Conservation (phyloP, 2,797 vertebrate genomes). For the Poeciliopsis turneri region DNA sequence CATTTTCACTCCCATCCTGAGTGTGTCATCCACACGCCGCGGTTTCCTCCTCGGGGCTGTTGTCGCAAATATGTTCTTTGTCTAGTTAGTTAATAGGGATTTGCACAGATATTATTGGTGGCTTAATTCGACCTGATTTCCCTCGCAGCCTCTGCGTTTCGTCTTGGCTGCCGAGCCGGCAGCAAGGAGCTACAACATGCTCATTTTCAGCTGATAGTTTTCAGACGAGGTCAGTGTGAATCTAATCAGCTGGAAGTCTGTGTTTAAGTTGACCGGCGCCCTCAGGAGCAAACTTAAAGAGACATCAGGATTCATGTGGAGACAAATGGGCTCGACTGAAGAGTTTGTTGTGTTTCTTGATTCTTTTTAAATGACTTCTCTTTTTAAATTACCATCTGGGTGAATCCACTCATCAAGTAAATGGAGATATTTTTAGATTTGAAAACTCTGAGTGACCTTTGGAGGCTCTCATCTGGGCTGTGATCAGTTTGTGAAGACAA, state of each 20-base stretch:
- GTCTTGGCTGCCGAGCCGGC: conserved; percentile 32
- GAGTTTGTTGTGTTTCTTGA: conserved; percentile 34
- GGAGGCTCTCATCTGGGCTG: conserved; percentile 42
- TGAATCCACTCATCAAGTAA: conserved; percentile 31
- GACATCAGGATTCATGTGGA: conserved; percentile 42
- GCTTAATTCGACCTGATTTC: conserved; percentile 47
- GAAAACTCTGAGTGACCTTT: conserved; percentile 54
- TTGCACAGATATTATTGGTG: conserved; percentile 42
- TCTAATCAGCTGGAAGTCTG: conserved; percentile 58
- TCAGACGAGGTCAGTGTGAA: conserved; percentile 54
- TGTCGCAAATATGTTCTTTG: conserved; percentile 32
- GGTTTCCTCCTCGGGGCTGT: conserved; percentile 17
- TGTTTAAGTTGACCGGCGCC: conserved; percentile 49
- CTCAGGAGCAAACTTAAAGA: conserved; percentile 50
- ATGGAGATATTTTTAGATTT: conserved; percentile 48
- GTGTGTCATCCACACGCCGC: conserved; percentile 32
- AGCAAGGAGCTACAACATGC: conserved; percentile 44
- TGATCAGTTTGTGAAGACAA: conserved; percentile 48
- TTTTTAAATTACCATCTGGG: conserved; percentile 34
- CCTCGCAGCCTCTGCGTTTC: conserved; percentile 36
- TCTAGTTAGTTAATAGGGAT: conserved; percentile 43
- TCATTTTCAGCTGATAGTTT: conserved; percentile 66
- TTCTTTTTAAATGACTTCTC: conserved; percentile 41
- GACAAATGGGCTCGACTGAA: conserved; percentile 23
- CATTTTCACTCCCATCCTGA: conserved; percentile 22